Evolutionary conservation across 2,888 invertebrate species (phyloP), one percentile per base, ranked within the genome.

Genomic region (Andrena praecox): DNA sequence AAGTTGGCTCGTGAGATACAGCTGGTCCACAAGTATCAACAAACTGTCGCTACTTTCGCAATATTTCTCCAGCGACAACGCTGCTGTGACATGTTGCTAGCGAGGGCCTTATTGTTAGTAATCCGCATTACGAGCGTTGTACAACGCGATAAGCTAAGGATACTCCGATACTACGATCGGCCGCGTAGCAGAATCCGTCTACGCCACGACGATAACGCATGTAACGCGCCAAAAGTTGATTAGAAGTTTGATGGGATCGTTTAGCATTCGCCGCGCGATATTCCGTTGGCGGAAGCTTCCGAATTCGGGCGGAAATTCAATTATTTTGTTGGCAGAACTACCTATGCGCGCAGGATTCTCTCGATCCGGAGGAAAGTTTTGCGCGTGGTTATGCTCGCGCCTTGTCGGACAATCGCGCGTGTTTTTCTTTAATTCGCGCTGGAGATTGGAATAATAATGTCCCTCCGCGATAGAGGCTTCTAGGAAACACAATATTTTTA

Each of bases 301-400:
- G 70, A 60, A 70, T 60, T 60, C 70, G 60, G 60, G 24, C 27
- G 48, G 60, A 31, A 70, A 69, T 70, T 60, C 70, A 70, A 70
- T 70, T 70, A 70, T 70, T 70, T 70, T 60, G 70, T 70, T 70
- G 12, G 29, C 54, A 16, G 29, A 70, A 70, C 60, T 70, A 27
- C 1, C 1, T 27, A 48, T 59, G 60, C 60, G 31, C 60, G n/a
- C 60, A 8, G 60, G 70, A 71, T 16, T 60, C 50, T 0, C 70
- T 10, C 8, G 60, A 48, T 48, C 29, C n/a, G 60, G 48, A 20
- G 42, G 29, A 60, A 56, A 71, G 69, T 70, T 70, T 29, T n/a
- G 8, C 29, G 48, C 29, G 7, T 27, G 64, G 27, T 64, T 64
- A 50, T 7, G 27, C 48, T n/a, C 29, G 10, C 16, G 6, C 48